Evolutionary conservation across 1,140 invertebrate species (phyloP), one percentile per base, ranked within the genome.

Genomic region (Caenorhabditis tropicalis): DNA sequence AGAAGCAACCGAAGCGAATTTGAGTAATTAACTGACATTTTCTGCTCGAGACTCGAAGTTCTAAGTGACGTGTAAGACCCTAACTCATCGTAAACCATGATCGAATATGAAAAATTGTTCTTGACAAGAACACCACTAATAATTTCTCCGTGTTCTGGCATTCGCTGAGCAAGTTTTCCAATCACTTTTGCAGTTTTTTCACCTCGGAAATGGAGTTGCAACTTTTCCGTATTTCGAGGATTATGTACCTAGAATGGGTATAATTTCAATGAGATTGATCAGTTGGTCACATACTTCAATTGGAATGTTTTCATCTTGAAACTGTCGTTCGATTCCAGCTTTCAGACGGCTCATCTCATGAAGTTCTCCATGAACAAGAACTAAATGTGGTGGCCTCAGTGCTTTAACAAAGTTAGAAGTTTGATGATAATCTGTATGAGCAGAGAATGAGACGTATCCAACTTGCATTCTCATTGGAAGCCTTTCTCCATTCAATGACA

Each of bases 361-460:
- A 91, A 96, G 95, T 92, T 99, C 98, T 0, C 98, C 98, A 92
- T 99, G 98, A 0, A 99, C 98, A 27, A 99, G 92, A 16, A 95
- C 96, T 65, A 99, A 95, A 93, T 99, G 96, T 0, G 96, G 95
- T 21, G 98, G 98, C 91, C 96, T 96, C 19, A 99, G 92, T 48
- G 95, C 94, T 39, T 96, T 93, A 85, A 99, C 96, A 90, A 99
- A 99, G 92, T 98, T 97, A 29, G 95, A 96, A 0, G 98, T 99
- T 92, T 99, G 98, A 90, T 98, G 95, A 92, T 98, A 99, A 92
- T 99, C 98, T 0, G 98, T 99, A 91, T 99, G 98, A 1, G 98
- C 98, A 0, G 97, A 99, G 92, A 99, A 99, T 0, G 96, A 98
- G 88, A 99, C 99, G 91, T 99, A 99, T 92, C 98, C 97, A 0